A percentile compares a stretch with the other conserved stretches of the same genome.
Evolutionary conservation across 2,888 invertebrate genomes (phyloP).

Genomic region (Tetheella fluctuosa): DNA sequence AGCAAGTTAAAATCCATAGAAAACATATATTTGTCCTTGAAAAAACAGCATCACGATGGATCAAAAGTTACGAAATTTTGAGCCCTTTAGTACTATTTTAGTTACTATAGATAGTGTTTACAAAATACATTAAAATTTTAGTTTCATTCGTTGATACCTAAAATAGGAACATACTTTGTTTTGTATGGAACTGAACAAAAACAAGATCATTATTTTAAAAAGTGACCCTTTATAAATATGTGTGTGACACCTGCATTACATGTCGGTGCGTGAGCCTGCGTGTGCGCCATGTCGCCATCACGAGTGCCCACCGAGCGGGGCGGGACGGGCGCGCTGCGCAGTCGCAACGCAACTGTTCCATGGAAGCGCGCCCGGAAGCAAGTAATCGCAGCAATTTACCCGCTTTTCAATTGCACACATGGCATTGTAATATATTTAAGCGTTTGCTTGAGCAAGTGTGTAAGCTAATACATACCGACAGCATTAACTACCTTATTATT

Average conservation of each 20-base stretch:
- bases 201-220: no score
- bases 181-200: no score
- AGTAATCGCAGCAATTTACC: slow-evolving; percentile 46
- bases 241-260: not conserved
- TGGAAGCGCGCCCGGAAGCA: slow-evolving; percentile 63
- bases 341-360: slow-evolving; percentile 45
- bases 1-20: no score
- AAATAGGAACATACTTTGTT: no score
- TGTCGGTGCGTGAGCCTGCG: not conserved
- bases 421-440: not conserved
- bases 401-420: slow-evolving; percentile 15
- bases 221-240: not conserved
- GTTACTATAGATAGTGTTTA: no score
- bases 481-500: not conserved
- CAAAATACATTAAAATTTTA: no score
- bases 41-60: no score
- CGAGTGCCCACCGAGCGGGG: not conserved
- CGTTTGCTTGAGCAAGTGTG: not conserved
- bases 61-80: no score
- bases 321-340: not conserved
- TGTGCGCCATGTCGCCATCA: not conserved
- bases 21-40: no score
- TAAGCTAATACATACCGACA: not conserved
- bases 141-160: no score
- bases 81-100: no score